Evolutionary conservation across 2,888 invertebrate species (phyloP).

Genomic region (Hesperia comma): DNA sequence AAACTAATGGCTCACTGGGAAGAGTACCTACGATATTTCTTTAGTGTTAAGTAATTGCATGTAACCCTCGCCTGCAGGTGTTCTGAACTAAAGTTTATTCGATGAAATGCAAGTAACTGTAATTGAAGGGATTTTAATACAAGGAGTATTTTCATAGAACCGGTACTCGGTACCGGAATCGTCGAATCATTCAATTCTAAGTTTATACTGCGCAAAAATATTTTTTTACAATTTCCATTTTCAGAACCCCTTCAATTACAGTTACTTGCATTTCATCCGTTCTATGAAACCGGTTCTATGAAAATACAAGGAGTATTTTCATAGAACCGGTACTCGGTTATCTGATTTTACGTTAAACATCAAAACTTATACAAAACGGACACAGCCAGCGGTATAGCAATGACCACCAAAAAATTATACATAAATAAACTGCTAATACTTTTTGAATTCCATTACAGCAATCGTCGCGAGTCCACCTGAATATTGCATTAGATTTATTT

Average conservation of each 20-base stretch:
- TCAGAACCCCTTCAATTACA: too few species aligned
- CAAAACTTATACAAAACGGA: too few species aligned
- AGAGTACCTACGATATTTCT: slow-evolving; percentile 13
- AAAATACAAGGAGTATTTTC: too few species aligned
- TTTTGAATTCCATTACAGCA: background rate
- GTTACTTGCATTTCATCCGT: background rate
- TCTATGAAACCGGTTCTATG: too few species aligned
- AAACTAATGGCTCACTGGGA: slow-evolving; percentile 30
- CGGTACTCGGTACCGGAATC: too few species aligned
- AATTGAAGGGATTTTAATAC: too few species aligned
- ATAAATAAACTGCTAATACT: background rate
- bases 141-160: too few species aligned
- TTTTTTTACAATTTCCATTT: too few species aligned
- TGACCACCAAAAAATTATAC: background rate
- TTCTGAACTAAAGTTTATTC: background rate
- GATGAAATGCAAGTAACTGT: background rate
- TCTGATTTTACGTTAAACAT: too few species aligned
- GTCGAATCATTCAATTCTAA: too few species aligned
- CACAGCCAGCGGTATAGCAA: background rate
- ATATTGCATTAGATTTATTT: background rate
- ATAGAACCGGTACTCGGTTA: too few species aligned
- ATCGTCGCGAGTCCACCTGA: background rate
- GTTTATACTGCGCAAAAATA: too few species aligned
- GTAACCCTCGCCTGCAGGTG: slow-evolving; percentile 1
- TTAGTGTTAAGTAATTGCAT: slow-evolving; percentile 30